Evolutionary conservation across 2,888 invertebrate species (phyloP).

Genomic region (Alitta virens): DNA sequence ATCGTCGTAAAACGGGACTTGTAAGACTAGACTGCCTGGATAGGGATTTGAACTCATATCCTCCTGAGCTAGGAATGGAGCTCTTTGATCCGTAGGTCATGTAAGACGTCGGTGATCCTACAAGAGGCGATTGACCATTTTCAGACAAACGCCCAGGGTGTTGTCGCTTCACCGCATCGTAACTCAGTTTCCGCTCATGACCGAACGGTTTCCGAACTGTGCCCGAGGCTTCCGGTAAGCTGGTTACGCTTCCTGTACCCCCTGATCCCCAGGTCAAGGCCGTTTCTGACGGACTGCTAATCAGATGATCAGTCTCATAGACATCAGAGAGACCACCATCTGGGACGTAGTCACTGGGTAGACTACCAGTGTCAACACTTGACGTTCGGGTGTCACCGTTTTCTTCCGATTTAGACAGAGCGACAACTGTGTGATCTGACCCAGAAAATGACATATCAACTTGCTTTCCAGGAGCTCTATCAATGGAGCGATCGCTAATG

Average conservation of each 20-base stretch:
- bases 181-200: constrained; percentile 25
- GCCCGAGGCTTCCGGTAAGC: constrained; percentile 13
- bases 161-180: constrained; percentile 10
- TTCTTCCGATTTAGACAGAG: background rate
- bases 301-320: constrained; percentile 28
- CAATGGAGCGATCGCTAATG: constrained; percentile 13
- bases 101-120: background rate
- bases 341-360: constrained; percentile 24
- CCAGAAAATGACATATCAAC: no score
- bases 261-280: constrained; percentile 7
- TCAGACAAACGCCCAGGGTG: background rate
- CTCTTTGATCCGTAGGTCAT: background rate
- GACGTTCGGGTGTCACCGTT: background rate
- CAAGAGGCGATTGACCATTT: background rate
- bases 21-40: constrained; percentile 27
- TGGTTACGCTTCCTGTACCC: constrained; percentile 18
- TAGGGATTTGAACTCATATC: background rate
- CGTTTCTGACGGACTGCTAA: constrained; percentile 24
- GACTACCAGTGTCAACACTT: background rate
- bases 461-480: background rate
- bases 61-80: constrained; percentile 6
- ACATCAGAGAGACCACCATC: constrained; percentile 27
- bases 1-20: constrained; percentile 27
- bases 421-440: background rate
- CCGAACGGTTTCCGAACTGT: background rate